These are phyloP conservation scores for Drosophila flavopinicola DNA, from an alignment of 2,888 invertebrate species.

Conservation along the genomic window DNA sequence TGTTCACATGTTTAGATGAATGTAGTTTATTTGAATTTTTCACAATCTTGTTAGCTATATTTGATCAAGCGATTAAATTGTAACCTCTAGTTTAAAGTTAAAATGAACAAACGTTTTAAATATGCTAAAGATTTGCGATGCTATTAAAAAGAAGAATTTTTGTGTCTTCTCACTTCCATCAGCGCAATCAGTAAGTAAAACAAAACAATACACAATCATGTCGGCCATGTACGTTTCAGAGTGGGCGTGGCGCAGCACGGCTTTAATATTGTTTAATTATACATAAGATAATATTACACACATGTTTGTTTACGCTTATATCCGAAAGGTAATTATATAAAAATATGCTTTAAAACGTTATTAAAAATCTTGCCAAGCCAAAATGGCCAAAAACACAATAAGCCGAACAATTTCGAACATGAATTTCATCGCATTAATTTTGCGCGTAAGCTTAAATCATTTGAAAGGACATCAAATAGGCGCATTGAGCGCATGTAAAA, in stretches of 20 bases:
- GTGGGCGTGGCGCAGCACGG: conserved; percentile 43
- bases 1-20: conserved; percentile 21
- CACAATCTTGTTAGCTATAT: conserved; percentile 42
- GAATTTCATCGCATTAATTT: conserved; percentile 17
- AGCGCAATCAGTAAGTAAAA: conserved; percentile 19
- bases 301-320: conserved; percentile 40
- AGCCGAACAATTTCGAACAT: conserved; percentile 9
- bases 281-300: conserved; percentile 58
- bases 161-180: conserved; percentile 16
- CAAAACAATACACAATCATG: conserved; percentile 37
- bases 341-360: conserved; percentile 56
- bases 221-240: conserved; percentile 16
- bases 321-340: conserved; percentile 54
- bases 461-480: conserved; percentile 40
- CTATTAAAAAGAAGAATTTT: conserved; percentile 36
- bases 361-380: conserved; percentile 58
- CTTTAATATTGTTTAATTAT: conserved; percentile 39
- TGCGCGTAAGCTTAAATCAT: conserved; percentile 26
- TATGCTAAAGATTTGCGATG: conserved; percentile 35
- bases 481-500: conserved; percentile 36
- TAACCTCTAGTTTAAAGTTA: conserved; percentile 44
- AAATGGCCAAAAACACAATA: conserved; percentile 24
- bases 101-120: conserved; percentile 45
- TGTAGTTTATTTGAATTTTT: conserved; percentile 37
- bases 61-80: conserved; percentile 51